Evolutionary conservation across 2,888 invertebrate genomes (phyloP).

Genomic region (Dynastes grantii): DNA sequence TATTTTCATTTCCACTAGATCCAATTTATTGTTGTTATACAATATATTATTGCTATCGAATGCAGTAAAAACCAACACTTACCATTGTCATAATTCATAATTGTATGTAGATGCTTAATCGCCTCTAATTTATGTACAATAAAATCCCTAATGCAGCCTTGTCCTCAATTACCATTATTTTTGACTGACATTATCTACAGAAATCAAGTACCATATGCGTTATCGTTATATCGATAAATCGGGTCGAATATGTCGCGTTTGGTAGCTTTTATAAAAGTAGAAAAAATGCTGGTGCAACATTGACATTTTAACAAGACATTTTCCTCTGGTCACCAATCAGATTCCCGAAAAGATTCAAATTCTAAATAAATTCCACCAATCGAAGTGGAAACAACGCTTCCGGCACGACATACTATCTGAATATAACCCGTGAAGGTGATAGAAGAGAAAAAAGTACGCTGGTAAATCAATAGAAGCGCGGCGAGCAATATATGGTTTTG

Average conservation of each 20-base stretch:
- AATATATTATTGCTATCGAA: not conserved
- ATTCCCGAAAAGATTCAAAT: not conserved
- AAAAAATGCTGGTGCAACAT: not conserved
- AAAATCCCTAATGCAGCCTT: constrained; percentile 19
- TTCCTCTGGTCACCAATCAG: not conserved
- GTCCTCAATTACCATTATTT: constrained; percentile 20
- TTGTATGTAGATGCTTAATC: not conserved
- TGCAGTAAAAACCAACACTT: not conserved
- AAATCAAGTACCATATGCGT: constrained; percentile 30
- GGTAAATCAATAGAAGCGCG: constrained; percentile 44
- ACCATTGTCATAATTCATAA: not conserved
- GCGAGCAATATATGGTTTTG: constrained; percentile 58
- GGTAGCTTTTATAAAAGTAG: not conserved
- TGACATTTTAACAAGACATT: no score
- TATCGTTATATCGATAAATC: not conserved
- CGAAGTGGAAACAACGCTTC: not conserved
- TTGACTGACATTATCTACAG: constrained; percentile 28
- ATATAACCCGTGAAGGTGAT: not conserved
- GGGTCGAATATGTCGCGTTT: not conserved
- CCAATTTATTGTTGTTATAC: no score
- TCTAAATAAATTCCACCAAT: not conserved
- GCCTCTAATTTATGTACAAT: constrained; percentile 3
- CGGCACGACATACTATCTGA: no score
- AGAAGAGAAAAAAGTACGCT: constrained; percentile 14
- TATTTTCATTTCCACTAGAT: no score